Base-by-base conservation (phyloP, 1,140 invertebrate species). In the Cherax destructor region DNA sequence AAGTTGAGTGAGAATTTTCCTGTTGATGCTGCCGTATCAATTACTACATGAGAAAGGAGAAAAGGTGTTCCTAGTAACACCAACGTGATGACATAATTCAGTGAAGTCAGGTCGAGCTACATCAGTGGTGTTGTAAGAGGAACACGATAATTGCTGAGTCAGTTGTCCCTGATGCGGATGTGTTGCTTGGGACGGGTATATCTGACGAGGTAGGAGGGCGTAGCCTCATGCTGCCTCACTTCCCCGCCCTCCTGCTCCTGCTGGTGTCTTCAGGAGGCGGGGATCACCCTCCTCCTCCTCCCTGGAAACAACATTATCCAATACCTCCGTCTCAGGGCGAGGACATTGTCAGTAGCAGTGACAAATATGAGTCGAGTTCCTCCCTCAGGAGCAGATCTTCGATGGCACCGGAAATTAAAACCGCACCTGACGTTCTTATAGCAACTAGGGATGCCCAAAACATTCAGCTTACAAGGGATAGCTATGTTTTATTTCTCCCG, bases 141-240 rank as follows among this genome's bases (percentile, higher is more conserved):
- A 74, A 30, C 7, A 74, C 18, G 5, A 21, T 21, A 30, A 21
- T 7, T 74, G 69, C n/a, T 24, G 69, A 21, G n/a, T 30, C 6
- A 74, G n/a, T 30, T 24, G 69, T 74, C 6, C 69, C 69, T 74
- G 69, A 74, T 74, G 83, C 24, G 83, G 83, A 16, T 86, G 83
- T 77, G 83, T 77, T 50, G 72, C 47, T 16, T 72, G n/a, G 69
- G 83, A 30, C 24, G 69, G 83, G 83, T 47, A 72, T 77, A n/a
- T 76, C 83, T 18, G 52, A 72, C 18, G 18, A 86, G 83, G n/a
- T 86, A 86, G 83, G 83, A 52, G 83, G 83, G 83, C 50, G 83
- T 86, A 72, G 83, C 83, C 83, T 86, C 83, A 86, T 86, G 83
- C 83, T 86, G 83, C 83, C 83, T 76, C 83, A 86, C 83, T 86